Evolutionary conservation across 2,113 vertebrate species (phyloP).

Genomic region (Ondatra zibethicus): DNA sequence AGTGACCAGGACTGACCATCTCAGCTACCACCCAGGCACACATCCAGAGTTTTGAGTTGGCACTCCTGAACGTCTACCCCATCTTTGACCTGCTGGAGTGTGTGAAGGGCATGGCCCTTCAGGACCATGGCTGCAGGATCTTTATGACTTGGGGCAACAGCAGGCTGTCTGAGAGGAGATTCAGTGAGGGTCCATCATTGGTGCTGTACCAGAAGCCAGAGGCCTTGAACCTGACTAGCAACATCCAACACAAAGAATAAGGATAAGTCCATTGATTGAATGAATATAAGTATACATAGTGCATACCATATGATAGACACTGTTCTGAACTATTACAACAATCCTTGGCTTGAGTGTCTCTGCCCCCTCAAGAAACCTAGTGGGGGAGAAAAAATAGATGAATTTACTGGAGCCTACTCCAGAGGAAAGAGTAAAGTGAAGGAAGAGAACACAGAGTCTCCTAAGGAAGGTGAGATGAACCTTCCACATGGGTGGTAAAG

Average conservation of each 20-base stretch:
- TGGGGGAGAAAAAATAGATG: neutral
- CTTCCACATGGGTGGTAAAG: neutral
- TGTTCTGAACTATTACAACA: neutral
- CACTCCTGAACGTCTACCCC: neutral
- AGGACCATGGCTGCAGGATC: neutral
- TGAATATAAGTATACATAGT: neutral
- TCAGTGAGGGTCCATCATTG: neutral
- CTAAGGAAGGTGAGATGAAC: neutral
- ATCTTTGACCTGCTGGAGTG: neutral
- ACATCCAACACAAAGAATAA: neutral
- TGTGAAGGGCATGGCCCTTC: neutral
- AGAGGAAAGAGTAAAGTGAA: neutral
- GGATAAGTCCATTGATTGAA: neutral
- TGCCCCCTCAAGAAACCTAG: neutral
- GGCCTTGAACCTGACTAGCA: neutral
- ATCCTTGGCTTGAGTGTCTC: neutral
- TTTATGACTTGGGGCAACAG: neutral
- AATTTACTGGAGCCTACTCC: neutral
- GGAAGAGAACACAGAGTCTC: neutral
- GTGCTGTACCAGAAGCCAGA: neutral
- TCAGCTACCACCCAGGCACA: neutral
- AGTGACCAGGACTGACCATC: neutral
- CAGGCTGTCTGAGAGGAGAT: neutral
- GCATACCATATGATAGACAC: fast-evolving
- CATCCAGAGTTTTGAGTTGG: neutral